These are phyloP conservation scores for Diachrysia chrysitis DNA, from an alignment of 2,888 invertebrate species.

Conservation along the genomic window DNA sequence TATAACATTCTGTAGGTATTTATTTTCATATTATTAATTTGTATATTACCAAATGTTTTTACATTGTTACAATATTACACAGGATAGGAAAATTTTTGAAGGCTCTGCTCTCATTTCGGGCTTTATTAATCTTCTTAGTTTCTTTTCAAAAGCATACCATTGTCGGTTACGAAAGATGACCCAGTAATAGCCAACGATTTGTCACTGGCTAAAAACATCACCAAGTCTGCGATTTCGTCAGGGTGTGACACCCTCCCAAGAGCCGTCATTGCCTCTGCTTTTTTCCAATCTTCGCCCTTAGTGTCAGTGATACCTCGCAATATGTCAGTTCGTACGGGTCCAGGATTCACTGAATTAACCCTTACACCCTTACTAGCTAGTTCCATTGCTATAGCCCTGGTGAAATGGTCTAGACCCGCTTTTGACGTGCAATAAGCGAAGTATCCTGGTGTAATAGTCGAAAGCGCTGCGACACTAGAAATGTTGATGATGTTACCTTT, in stretches of 20 bases:
- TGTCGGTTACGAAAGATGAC: slow-evolving; percentile 70
- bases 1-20: too few relatives aligned
- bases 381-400: slow-evolving; percentile 94
- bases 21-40: too few relatives aligned
- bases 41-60: too few relatives aligned
- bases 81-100: too few relatives aligned
- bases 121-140: neutral
- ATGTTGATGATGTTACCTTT: slow-evolving; percentile 68
- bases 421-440: slow-evolving; percentile 62
- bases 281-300: slow-evolving; percentile 86
- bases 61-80: too few relatives aligned
- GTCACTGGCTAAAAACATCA: slow-evolving; percentile 61
- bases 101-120: too few relatives aligned
- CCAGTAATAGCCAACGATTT: slow-evolving; percentile 93
- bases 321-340: slow-evolving; percentile 90
- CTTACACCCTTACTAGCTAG: slow-evolving; percentile 92
- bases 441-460: slow-evolving; percentile 9
- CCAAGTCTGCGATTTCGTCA: slow-evolving; percentile 61
- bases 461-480: slow-evolving; percentile 57
- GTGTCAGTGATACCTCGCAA: slow-evolving; percentile 37
- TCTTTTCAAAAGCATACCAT: slow-evolving; percentile 47
- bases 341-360: slow-evolving; percentile 96
- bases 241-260: slow-evolving; percentile 92
- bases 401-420: slow-evolving; percentile 93
- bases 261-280: slow-evolving; percentile 93